Base-by-base conservation (phyloP, 2,797 vertebrate species). In the Cygnus olor region DNA sequence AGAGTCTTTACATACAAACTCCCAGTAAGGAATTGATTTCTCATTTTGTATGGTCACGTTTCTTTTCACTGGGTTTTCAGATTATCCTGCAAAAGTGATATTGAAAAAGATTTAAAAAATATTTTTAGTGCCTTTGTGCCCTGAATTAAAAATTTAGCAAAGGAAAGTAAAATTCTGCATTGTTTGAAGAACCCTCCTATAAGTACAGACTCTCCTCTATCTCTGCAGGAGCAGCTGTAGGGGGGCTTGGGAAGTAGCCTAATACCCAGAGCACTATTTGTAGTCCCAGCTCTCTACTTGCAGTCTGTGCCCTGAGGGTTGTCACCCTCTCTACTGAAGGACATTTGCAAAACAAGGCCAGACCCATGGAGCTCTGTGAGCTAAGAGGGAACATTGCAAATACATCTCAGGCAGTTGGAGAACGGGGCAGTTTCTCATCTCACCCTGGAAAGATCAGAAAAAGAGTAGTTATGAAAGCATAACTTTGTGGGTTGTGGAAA, bases 381-480 rank as follows among this genome's bases (percentile, higher is more conserved):
- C 45, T 72, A 47, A 56, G 34, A 72, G 25, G 64, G 19, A 85
- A 42, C 25, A 17, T 73, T 30, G 6, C 8, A 51, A 80, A 38
- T 6, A 7, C 2, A 10, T 14, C 27, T 54, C 15, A 34, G 76
- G 69, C 32, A 73, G 69, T 14, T 4, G 3, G 72, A 60, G 38
- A 45, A 58, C 1, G 34, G 28, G 58, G 32, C 34, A 20, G 10
- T n/a, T 68, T 44, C 54, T 79, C 42, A 15, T 11, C 57, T 72
- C 22, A 42, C 0, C 0, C 61, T 58, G 56, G n/a, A 25, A 34
- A 63, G 25, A 32, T 36, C 64, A 45, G 56, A 38, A 38, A 91
- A 81, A 69, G 10, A 65, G 64, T 44, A 36, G n/a, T 17, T 69
- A 30, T 0, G 11, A 61, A 27, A 57, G 9, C 44, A 44, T 32